These are phyloP conservation scores for Tupaia tana DNA, from an alignment of 2,113 vertebrate species.

Conservation along the genomic window DNA sequence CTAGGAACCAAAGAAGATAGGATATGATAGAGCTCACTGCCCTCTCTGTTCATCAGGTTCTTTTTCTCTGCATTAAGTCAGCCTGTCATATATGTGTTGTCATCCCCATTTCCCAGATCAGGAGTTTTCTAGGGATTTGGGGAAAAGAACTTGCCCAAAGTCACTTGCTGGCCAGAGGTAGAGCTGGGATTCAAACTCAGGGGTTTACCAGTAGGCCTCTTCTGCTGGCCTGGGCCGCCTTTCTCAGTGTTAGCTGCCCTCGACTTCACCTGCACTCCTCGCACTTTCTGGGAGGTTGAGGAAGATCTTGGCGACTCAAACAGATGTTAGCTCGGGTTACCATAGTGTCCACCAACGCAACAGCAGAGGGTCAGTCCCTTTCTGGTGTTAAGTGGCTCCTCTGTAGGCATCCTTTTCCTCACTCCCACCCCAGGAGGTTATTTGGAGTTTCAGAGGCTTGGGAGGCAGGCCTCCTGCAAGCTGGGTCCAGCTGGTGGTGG, in stretches of 20 bases:
- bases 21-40: accelerated
- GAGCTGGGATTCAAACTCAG: background rate
- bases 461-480: background rate
- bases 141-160: background rate
- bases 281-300: background rate
- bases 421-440: background rate
- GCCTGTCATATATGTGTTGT: too few species aligned
- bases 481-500: background rate
- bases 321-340: background rate
- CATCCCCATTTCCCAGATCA: background rate
- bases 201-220: accelerated
- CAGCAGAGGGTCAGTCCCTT: background rate
- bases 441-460: background rate
- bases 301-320: background rate
- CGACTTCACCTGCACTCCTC: background rate
- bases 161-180: background rate
- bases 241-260: background rate
- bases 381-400: background rate
- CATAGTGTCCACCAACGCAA: accelerated
- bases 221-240: too few species aligned
- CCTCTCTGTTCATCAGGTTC: too few species aligned
- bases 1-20: background rate
- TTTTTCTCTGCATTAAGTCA: background rate
- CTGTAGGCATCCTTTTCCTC: background rate
- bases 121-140: background rate